Percentiles rank a stretch among this genome's conserved stretches.
Conservation (phyloP, 2,113 vertebrate species). For the Propithecus coquereli region DNA sequence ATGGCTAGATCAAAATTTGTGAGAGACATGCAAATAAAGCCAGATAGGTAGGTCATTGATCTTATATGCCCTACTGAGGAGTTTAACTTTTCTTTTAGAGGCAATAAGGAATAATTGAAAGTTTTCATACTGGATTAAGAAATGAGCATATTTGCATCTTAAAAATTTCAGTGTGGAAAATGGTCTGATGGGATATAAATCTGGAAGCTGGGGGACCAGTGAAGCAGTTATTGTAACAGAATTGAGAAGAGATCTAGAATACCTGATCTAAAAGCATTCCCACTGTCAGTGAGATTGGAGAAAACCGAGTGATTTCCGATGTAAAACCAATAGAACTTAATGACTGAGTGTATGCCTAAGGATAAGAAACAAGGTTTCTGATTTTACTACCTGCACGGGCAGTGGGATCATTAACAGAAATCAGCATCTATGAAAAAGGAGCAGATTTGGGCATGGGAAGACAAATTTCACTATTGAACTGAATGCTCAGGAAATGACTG, state of each 20-base stretch:
- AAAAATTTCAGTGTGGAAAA: conserved; percentile 20
- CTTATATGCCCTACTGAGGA: neutral
- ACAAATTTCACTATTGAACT: conserved; percentile 21
- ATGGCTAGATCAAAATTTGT: neutral
- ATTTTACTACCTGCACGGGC: neutral
- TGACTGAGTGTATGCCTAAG: neutral
- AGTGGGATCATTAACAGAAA: conserved; percentile 27
- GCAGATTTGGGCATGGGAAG: neutral
- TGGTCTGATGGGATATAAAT: neutral
- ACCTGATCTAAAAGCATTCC: neutral
- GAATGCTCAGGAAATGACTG: neutral
- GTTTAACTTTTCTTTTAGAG: neutral
- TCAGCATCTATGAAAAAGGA: neutral
- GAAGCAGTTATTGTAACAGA: neutral
- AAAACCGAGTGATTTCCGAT: neutral
- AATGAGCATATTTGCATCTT: neutral
- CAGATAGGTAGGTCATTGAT: neutral
- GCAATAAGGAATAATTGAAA: neutral
- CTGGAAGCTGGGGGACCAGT: neutral
- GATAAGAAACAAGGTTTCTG: conserved; percentile 23
- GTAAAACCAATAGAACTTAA: conserved; percentile 11
- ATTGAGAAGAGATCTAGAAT: neutral
- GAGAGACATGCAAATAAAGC: neutral
- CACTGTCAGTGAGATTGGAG: neutral
- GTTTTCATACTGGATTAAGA: neutral